Base-by-base conservation (phyloP, 2,113 vertebrate species). In the Cricetomys ansorgei region DNA sequence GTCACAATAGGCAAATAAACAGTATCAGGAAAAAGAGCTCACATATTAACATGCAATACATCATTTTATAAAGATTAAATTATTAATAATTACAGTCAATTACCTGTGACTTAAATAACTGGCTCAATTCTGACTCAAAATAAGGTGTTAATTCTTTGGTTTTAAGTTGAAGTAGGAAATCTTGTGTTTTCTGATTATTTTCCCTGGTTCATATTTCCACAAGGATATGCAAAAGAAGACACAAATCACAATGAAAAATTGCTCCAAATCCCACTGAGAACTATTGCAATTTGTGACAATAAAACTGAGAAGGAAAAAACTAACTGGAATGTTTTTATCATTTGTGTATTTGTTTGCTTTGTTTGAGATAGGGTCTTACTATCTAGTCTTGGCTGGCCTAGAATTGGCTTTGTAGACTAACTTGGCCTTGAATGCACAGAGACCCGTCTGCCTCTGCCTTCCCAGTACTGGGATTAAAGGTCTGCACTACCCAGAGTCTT, bases 41-140 rank as follows among this genome's bases (percentile, higher is more conserved):
- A 93, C 23, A 76, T 65, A 62, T 55, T 7, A 69, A 79, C 12
- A 77, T n/a, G 34, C 29, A 80, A 27, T 57, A 9, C 8, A 31
- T 80, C 40, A 77, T 48, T 27, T 87, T 91, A 75, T 79, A 57
- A 27, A 72, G 86, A 80, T 19, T 76, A 8, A 23, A 53, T 48
- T 85, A 37, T 59, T 70, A 27, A 85, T 65, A 53, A 57, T 97
- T 96, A 69, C 48, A 62, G 21, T 95, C 37, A 70, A 0, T 98
- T 98, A 99, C 98, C 97, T 99, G 96, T 50, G 97, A 69, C 86
- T 96, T 94, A 96, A 97, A 98, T 0, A 88, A 37, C 27, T 95
- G 95, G 95, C 98, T n/a, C 1, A 98, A 69, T 97, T 99, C 99
- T 31, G 98, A 99, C 83, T 98, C 96, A 97, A 99, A 99, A 97